A percentile compares a stretch with the other conserved stretches of the same genome.
Evolutionary conservation across 2,888 invertebrate species (phyloP).

Genomic region (Macrosiphum euphorbiae): DNA sequence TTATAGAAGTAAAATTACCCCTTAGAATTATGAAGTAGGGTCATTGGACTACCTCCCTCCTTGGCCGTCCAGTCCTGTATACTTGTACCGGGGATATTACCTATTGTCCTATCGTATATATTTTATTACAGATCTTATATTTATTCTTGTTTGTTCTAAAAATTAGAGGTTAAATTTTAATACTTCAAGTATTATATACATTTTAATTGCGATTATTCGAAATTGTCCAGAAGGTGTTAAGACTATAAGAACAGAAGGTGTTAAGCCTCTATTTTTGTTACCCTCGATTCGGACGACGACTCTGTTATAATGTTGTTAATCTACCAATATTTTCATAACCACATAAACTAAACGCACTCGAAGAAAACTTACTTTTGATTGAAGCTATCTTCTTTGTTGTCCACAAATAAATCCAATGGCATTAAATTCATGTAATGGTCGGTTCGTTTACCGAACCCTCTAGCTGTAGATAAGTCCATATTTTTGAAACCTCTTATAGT

Average conservation of each 20-base stretch:
- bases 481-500: conserved; percentile 78
- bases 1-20: neutral
- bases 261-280: neutral
- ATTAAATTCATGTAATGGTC: conserved; percentile 48
- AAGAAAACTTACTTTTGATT: conserved; percentile 54
- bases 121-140: no score
- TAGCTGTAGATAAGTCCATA: conserved; percentile 76
- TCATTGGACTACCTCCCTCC: no score
- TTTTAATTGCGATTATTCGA: neutral
- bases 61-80: no score
- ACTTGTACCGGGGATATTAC: no score
- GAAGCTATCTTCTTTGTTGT: conserved; percentile 37
- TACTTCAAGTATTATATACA: neutral
- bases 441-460: conserved; percentile 78
- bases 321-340: neutral
- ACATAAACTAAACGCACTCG: neutral
- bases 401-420: conserved; percentile 20
- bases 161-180: neutral
- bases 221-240: neutral
- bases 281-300: neutral
- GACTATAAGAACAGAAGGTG: neutral
- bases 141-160: no score
- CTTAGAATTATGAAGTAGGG: no score
- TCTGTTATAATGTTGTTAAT: neutral
- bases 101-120: no score